A percentile compares a stretch with the other conserved stretches of the same genome.
These are phyloP conservation scores for Augochlorella aurata DNA, from an alignment of 2,888 invertebrate genomes.

Conservation along the genomic window DNA sequence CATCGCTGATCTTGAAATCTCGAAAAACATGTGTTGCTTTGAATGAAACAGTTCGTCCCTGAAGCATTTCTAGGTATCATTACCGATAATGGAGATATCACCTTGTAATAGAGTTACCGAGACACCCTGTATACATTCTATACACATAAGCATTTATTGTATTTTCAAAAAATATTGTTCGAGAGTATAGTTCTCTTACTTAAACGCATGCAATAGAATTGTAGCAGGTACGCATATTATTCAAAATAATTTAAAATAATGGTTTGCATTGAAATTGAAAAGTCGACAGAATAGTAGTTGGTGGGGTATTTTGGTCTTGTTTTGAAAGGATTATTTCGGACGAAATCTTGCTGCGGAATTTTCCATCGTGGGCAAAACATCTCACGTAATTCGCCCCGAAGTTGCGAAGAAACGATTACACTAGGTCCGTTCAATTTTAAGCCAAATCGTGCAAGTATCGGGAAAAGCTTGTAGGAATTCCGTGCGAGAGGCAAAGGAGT, in stretches of 20 bases:
- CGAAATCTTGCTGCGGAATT: neutral
- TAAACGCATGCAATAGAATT: too few relatives aligned
- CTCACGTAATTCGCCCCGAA: slow-evolving; percentile 27
- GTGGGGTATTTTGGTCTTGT: neutral
- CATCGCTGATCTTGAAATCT: too few relatives aligned
- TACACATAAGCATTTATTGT: too few relatives aligned
- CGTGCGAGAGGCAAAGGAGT: slow-evolving; percentile 24
- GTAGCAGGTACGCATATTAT: too few relatives aligned
- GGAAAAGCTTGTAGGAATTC: slow-evolving; percentile 27
- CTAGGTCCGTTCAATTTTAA: slow-evolving; percentile 21
- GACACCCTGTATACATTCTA: too few relatives aligned
- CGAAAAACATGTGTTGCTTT: too few relatives aligned
- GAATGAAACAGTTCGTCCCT: too few relatives aligned
- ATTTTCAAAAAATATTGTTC: too few relatives aligned
- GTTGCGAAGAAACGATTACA: slow-evolving; percentile 40
- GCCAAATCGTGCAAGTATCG: slow-evolving; percentile 30
- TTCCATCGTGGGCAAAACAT: neutral
- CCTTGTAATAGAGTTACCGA: too few relatives aligned
- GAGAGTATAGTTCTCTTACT: too few relatives aligned
- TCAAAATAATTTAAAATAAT: neutral
- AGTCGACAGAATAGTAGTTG: neutral
- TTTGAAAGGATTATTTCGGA: neutral
- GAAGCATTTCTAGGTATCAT: too few relatives aligned
- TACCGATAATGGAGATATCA: too few relatives aligned
- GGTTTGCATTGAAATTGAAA: neutral